A percentile compares a stretch with the other conserved stretches of the same genome.
Evolutionary conservation across 2,888 invertebrate species (phyloP).

Genomic region (Callinectes sapidus): DNA sequence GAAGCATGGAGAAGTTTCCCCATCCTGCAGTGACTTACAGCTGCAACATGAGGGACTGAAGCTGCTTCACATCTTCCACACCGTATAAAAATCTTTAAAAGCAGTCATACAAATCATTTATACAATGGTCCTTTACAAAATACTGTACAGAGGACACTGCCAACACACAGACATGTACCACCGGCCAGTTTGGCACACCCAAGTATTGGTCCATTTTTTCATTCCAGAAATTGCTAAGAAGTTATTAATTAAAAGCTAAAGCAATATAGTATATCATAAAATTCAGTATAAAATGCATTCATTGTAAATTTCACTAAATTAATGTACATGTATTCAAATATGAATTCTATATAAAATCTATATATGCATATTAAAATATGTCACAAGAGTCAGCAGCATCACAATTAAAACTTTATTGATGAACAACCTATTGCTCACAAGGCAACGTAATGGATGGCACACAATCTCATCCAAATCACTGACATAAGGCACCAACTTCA

Average conservation of each 20-base stretch:
- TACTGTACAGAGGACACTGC: constrained; percentile 30
- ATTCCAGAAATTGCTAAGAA: neutral
- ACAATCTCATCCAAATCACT: constrained; percentile 40
- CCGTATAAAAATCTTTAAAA: constrained; percentile 41
- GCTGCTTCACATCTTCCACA: constrained; percentile 49
- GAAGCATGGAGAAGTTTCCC: constrained; percentile 59
- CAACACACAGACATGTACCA: constrained; percentile 46
- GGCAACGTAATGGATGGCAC: constrained; percentile 64
- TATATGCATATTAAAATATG: constrained; percentile 20
- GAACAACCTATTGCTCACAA: constrained; percentile 37
- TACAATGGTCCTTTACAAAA: constrained; percentile 28
- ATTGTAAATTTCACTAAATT: constrained; percentile 40
- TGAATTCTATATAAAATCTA: constrained; percentile 49
- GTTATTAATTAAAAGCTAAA: constrained; percentile 42
- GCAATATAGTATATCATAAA: constrained; percentile 51
- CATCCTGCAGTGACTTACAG: constrained; percentile 44
- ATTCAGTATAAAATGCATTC: constrained; percentile 52
- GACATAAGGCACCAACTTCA: constrained; percentile 56
- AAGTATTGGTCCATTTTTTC: constrained; percentile 56
- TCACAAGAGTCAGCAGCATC: neutral
- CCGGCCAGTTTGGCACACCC: constrained; percentile 34
- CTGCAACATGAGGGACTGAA: constrained; percentile 55
- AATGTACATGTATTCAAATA: constrained; percentile 57
- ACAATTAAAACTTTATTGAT: constrained; percentile 18
- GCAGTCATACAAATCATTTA: constrained; percentile 19